A percentile compares a stretch with the other conserved stretches of the same genome.
phyloP scores from a whole-genome alignment of 2,797 vertebrate genomes.

The Diplodus sargus region DNA sequence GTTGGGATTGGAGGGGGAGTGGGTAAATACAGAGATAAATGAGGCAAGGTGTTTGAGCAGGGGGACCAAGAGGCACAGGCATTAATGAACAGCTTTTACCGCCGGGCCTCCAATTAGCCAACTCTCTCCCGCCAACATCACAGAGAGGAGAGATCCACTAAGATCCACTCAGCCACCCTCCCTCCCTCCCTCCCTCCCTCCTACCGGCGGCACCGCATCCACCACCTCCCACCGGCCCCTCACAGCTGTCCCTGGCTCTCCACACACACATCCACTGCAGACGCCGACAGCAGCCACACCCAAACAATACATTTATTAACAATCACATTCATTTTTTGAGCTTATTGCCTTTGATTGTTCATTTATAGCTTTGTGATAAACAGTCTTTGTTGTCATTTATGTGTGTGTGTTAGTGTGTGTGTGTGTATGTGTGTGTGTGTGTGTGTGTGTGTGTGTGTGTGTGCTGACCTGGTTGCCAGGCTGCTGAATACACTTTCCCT shows the following conservation, averaged over 20 bases:
- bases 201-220: background rate
- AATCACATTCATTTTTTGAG: background rate
- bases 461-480: conserved; percentile 5
- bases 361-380: background rate
- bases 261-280: conserved; percentile 23
- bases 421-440: background rate
- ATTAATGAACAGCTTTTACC: conserved; percentile 85
- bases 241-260: conserved; percentile 44
- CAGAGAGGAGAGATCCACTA: conserved; percentile 71
- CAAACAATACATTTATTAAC: background rate
- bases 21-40: conserved; percentile 83
- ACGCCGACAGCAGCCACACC: background rate
- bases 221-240: conserved; percentile 28
- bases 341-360: background rate
- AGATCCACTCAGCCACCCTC: conserved; percentile 58
- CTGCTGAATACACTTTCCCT: background rate
- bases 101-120: conserved; percentile 84
- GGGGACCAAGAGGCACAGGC: conserved; percentile 75
- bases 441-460: too few species aligned
- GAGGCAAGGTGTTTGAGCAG: conserved; percentile 80
- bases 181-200: background rate
- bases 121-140: conserved; percentile 72
- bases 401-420: too few species aligned
- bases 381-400: background rate
- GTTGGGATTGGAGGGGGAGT: conserved; percentile 61